phyloP scores from a whole-genome alignment of 2,797 vertebrate species.

The Chelidonichthys spinosus region DNA sequence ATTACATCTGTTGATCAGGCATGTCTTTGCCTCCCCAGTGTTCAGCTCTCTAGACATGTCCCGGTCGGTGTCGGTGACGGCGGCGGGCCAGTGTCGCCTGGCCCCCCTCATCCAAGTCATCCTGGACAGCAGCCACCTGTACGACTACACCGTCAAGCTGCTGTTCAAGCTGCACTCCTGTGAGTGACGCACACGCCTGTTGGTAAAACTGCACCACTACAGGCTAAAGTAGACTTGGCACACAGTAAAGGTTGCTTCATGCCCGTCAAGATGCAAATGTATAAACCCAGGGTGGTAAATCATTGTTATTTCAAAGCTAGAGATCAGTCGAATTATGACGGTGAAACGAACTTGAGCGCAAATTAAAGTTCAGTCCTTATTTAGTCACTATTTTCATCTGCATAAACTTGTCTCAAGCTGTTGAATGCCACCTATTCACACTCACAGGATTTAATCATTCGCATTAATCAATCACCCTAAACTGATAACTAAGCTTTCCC shows the following conservation, averaged over 20 bases:
- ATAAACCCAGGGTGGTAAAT: background rate
- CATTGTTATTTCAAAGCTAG: background rate
- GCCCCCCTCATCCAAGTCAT: slow-evolving; percentile 98
- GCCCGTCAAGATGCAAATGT: background rate
- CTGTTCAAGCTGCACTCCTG: slow-evolving; percentile 99
- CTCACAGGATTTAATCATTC: background rate
- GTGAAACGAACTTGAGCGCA: background rate
- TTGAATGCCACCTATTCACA: background rate
- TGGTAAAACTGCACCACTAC: slow-evolving; percentile 14
- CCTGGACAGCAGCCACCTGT: slow-evolving; percentile 96
- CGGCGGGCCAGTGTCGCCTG: slow-evolving; percentile 95
- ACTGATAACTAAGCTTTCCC: background rate
- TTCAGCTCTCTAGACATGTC: slow-evolving; percentile 98
- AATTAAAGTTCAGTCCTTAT: background rate
- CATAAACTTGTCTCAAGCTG: background rate
- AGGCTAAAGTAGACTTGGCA: background rate
- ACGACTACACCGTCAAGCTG: slow-evolving; percentile 97
- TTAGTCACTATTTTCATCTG: background rate
- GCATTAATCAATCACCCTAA: background rate
- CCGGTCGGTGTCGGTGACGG: slow-evolving; percentile 94
- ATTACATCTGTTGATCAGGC: slow-evolving; percentile 2
- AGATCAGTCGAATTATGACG: background rate
- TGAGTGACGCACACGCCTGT: slow-evolving; percentile 81
- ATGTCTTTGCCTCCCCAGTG: slow-evolving; percentile 77
- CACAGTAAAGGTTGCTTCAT: background rate